Conservation (phyloP, 2,113 vertebrate species). For the Cavia aperea region DNA sequence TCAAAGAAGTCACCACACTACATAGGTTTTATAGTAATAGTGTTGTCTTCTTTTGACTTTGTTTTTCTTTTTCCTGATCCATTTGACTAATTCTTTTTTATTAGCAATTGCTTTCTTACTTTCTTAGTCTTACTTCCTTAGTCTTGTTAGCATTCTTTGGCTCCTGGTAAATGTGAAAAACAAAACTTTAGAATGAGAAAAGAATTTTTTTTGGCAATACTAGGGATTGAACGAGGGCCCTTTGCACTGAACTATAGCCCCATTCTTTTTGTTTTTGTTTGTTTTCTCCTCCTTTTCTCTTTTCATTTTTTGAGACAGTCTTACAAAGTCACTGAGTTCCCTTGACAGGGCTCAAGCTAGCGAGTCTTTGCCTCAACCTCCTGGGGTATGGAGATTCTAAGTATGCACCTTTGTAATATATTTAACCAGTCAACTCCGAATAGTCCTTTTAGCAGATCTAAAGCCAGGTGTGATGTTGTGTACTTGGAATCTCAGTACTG, state of each 20-base stretch:
- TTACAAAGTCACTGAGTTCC: not conserved
- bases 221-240: not conserved
- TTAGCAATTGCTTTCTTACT: not conserved
- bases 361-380: not conserved
- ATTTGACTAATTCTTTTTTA: not conserved
- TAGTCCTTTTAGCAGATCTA: constrained; percentile 17
- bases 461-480: not conserved
- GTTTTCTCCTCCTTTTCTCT: not conserved
- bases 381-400: not conserved
- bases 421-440: not conserved
- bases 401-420: not conserved
- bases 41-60: constrained; percentile 21
- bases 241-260: not conserved
- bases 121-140: constrained; percentile 14
- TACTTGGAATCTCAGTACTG: not conserved
- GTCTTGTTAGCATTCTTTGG: not conserved
- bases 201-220: not conserved
- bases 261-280: not conserved
- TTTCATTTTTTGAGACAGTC: not conserved
- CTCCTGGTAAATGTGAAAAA: constrained; percentile 6
- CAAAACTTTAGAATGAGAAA: not conserved
- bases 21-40: not conserved
- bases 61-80: not conserved
- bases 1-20: not conserved
- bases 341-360: not conserved